Evolutionary conservation across 2,113 vertebrate species (phyloP).

Genomic region (Tiliqua scincoides): DNA sequence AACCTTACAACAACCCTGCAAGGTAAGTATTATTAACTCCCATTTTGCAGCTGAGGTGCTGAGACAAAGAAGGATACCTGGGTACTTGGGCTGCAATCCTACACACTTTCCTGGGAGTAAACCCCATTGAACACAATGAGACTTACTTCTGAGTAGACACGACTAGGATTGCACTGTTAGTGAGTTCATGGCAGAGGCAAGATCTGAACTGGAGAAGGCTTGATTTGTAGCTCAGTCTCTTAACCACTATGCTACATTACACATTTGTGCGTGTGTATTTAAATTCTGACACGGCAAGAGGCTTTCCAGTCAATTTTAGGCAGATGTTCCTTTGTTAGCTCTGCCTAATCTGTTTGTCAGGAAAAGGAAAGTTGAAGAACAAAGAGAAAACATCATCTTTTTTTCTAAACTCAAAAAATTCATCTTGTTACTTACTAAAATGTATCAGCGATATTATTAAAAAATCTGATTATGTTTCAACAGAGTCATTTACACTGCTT

Average conservation of each 20-base stretch:
- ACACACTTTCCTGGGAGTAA: no score
- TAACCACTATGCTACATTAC: background rate
- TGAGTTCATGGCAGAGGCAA: no score
- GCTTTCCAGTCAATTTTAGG: background rate
- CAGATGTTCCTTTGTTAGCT: fast-evolving
- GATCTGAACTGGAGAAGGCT: no score
- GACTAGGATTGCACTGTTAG: no score
- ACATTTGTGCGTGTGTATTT: background rate
- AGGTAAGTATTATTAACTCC: no score
- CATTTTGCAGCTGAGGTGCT: no score
- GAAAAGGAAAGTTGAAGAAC: background rate
- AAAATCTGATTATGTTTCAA: background rate
- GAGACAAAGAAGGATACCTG: no score
- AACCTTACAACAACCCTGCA: no score
- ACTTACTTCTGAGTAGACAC: no score
- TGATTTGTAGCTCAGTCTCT: no score
- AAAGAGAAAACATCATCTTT: background rate
- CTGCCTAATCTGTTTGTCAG: background rate
- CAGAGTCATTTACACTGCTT: background rate
- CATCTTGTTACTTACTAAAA: background rate
- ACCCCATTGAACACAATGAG: no score
- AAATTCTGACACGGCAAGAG: conserved; percentile 34
- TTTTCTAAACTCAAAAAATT: background rate
- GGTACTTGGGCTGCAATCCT: no score
- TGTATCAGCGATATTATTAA: background rate